A percentile compares a stretch with the other conserved stretches of the same genome.
phyloP scores from a whole-genome alignment of 1,140 invertebrate genomes.

The Archivesica marissinica region DNA sequence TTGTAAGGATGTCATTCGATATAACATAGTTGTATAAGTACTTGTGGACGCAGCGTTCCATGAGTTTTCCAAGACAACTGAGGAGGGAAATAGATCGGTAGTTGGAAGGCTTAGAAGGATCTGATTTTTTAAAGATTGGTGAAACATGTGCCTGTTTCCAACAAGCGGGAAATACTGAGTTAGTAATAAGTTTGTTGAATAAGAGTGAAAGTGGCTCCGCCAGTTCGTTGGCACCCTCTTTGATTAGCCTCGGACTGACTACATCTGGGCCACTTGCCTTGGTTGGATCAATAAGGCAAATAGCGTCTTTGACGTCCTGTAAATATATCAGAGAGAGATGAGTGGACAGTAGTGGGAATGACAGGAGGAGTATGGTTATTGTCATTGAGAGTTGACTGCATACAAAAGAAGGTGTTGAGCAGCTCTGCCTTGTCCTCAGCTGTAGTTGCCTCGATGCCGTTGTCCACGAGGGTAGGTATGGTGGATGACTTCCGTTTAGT shows the following conservation, averaged over 20 bases:
- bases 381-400: background rate
- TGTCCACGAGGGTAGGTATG: background rate
- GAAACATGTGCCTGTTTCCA: slow-evolving; percentile 46
- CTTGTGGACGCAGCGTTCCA: slow-evolving; percentile 54
- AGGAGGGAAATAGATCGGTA: slow-evolving; percentile 54
- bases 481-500: background rate
- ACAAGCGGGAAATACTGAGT: background rate
- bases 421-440: slow-evolving; percentile 14
- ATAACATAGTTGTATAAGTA: too few species aligned
- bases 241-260: slow-evolving; percentile 10
- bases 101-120: slow-evolving; percentile 17
- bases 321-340: background rate
- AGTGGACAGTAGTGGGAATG: background rate
- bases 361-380: background rate
- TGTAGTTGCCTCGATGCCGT: background rate
- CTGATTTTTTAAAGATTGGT: slow-evolving; percentile 24
- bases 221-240: slow-evolving; percentile 1
- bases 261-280: slow-evolving; percentile 38
- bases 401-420: slow-evolving; percentile 10
- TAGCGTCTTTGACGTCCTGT: slow-evolving; percentile 16
- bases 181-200: background rate
- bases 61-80: slow-evolving; percentile 33
- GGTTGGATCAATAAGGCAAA: background rate
- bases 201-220: background rate
- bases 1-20: too few species aligned